Percentiles rank a stretch among this genome's conserved stretches.
These are phyloP conservation scores for Sceloporus undulatus DNA, from an alignment of 2,113 vertebrate genomes.

Conservation along the genomic window DNA sequence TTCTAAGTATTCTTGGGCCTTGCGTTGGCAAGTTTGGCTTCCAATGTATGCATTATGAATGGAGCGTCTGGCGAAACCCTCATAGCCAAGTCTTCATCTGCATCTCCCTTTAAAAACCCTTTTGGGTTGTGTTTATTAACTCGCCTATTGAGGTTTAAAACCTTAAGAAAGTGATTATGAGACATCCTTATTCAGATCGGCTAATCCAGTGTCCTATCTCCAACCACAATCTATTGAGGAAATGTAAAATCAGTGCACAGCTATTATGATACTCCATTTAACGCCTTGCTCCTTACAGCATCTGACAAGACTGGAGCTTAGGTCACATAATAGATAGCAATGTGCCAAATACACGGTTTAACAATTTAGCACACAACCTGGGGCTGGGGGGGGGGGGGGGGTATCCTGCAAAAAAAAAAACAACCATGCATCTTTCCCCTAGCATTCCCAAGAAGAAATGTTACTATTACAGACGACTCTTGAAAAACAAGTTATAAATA, in stretches of 20 bases:
- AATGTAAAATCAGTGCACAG: not conserved
- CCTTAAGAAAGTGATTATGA: not conserved
- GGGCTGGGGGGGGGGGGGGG: not conserved
- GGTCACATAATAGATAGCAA: not conserved
- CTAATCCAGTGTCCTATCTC: not conserved
- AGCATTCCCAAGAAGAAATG: not conserved
- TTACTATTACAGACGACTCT: not conserved
- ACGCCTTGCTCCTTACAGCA: not conserved
- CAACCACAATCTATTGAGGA: not conserved
- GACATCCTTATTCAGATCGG: not conserved
- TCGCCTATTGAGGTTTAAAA: slow-evolving; percentile 54
- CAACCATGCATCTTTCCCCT: not conserved
- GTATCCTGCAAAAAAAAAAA: not conserved
- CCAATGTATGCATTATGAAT: slow-evolving; percentile 72
- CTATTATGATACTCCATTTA: not conserved
- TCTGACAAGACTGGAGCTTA: not conserved
- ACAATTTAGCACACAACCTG: not conserved
- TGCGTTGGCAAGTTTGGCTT: slow-evolving; percentile 72
- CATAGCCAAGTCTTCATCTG: slow-evolving; percentile 52
- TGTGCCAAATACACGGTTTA: no score
- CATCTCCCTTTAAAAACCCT: slow-evolving; percentile 55
- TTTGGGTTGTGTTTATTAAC: slow-evolving; percentile 47
- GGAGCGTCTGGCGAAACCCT: slow-evolving; percentile 56
- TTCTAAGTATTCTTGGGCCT: slow-evolving; percentile 69
- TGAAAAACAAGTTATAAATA: not conserved